Percentiles rank a stretch among this genome's conserved stretches.
Conservation (phyloP, 2,888 invertebrate species). For the Drosophila tripunctata region DNA sequence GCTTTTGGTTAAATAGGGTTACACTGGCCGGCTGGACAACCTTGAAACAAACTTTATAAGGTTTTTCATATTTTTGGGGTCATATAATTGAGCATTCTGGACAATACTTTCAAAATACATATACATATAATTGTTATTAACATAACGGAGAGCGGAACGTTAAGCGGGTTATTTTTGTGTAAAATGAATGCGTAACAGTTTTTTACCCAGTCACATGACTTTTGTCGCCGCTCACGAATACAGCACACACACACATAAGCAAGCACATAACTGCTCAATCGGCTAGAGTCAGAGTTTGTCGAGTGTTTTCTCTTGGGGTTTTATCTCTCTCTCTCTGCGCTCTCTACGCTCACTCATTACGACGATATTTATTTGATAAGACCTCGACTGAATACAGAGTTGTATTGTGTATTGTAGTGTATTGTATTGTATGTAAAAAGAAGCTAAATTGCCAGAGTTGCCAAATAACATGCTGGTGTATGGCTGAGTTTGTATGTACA, state of each 20-base stretch:
- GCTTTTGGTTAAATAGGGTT: not conserved
- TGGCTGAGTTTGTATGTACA: constrained; percentile 3
- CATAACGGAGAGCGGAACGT: constrained; percentile 9
- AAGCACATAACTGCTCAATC: constrained; percentile 28
- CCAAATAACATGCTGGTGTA: constrained; percentile 31
- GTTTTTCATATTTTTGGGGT: not conserved
- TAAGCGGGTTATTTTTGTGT: too few relatives aligned
- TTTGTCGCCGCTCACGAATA: constrained; percentile 16
- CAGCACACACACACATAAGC: constrained; percentile 8
- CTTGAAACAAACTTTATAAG: not conserved
- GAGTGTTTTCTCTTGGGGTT: constrained; percentile 36
- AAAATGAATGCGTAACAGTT: constrained; percentile 47
- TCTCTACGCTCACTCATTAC: constrained; percentile 33
- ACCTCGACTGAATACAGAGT: constrained; percentile 44
- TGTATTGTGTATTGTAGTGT: too few relatives aligned
- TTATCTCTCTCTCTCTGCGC: constrained; percentile 14
- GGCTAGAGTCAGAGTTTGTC: constrained; percentile 37
- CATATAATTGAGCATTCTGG: constrained; percentile 17
- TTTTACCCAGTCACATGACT: constrained; percentile 64
- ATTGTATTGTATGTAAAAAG: too few relatives aligned
- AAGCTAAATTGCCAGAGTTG: constrained; percentile 45
- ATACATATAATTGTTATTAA: constrained; percentile 1
- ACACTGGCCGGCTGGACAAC: constrained; percentile 10
- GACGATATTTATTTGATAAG: constrained; percentile 63
- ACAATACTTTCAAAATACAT: constrained; percentile 10